Evolutionary conservation across 2,113 vertebrate genomes (phyloP).

Genomic region (Apistogramma diplotaenia): DNA sequence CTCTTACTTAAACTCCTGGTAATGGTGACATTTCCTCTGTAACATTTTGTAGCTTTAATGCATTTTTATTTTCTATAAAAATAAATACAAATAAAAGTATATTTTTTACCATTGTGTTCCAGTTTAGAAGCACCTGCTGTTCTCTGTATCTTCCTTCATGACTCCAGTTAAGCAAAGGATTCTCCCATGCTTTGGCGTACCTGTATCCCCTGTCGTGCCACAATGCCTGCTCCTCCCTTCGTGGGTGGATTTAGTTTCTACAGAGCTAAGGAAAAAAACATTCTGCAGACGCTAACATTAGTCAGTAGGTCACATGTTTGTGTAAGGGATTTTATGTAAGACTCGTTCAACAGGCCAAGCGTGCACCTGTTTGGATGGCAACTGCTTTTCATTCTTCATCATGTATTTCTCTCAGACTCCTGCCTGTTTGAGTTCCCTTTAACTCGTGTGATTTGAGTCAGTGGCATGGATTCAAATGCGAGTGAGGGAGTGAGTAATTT

Average conservation of each 20-base stretch:
- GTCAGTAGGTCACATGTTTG: not conserved
- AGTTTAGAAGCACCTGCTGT: not conserved
- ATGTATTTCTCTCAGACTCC: not conserved
- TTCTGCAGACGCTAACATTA: not conserved
- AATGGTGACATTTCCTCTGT: not conserved
- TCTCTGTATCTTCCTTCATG: not conserved
- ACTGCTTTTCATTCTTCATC: not conserved
- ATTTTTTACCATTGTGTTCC: constrained; percentile 32
- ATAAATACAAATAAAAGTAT: not conserved
- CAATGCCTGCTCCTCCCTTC: not conserved
- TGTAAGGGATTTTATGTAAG: not conserved
- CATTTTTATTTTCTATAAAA: not conserved
- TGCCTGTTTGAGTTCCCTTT: not conserved
- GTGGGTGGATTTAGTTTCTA: not conserved
- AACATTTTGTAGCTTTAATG: not conserved
- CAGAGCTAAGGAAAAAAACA: not conserved
- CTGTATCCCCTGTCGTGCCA: not conserved
- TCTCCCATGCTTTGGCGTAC: not conserved
- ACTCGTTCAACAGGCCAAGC: constrained; percentile 27
- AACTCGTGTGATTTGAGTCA: not conserved
- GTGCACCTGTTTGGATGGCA: not conserved
- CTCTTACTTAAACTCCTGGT: not conserved
- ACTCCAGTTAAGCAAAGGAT: not conserved
- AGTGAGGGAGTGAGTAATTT: not conserved
- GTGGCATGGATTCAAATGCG: not conserved